These are phyloP conservation scores for Xiphophorus maculatus DNA, from an alignment of 2,113 vertebrate species.

Conservation along the genomic window DNA sequence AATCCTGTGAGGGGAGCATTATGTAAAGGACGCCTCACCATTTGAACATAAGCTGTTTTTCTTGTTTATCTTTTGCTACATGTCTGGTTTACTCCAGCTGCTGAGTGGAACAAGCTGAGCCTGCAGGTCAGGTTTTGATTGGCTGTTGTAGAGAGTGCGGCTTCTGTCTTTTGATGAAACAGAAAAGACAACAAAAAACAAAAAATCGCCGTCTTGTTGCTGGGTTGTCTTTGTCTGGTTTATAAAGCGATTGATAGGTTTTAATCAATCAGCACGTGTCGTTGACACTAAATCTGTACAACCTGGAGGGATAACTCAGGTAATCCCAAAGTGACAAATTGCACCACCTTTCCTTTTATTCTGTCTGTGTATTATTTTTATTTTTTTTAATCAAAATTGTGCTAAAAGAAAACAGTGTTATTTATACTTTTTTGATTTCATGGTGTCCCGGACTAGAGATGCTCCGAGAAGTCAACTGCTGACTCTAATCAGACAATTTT, in stretches of 20 bases:
- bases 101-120: conserved; percentile 57
- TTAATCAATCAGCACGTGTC: conserved; percentile 37
- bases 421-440: conserved; percentile 76
- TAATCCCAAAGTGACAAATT: conserved; percentile 68
- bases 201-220: conserved; percentile 15
- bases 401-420: conserved; percentile 66
- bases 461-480: not conserved
- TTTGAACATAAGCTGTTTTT: conserved; percentile 68
- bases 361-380: conserved; percentile 20
- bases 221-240: conserved; percentile 51
- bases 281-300: conserved; percentile 49
- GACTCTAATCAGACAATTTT: not conserved
- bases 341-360: conserved; percentile 28
- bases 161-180: conserved; percentile 18
- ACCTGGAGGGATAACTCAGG: conserved; percentile 79
- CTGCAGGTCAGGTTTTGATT: conserved; percentile 81
- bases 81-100: conserved; percentile 52
- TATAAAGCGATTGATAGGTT: conserved; percentile 28
- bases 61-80: conserved; percentile 51
- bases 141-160: conserved; percentile 11
- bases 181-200: not conserved
- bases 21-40: conserved; percentile 74
- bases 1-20: conserved; percentile 67
- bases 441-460: conserved; percentile 55
- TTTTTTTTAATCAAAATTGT: conserved; percentile 42